Evolutionary conservation across 2,797 vertebrate genomes (phyloP), one percentile per base, ranked within the genome.

Genomic region (Anolis apletophallus): DNA sequence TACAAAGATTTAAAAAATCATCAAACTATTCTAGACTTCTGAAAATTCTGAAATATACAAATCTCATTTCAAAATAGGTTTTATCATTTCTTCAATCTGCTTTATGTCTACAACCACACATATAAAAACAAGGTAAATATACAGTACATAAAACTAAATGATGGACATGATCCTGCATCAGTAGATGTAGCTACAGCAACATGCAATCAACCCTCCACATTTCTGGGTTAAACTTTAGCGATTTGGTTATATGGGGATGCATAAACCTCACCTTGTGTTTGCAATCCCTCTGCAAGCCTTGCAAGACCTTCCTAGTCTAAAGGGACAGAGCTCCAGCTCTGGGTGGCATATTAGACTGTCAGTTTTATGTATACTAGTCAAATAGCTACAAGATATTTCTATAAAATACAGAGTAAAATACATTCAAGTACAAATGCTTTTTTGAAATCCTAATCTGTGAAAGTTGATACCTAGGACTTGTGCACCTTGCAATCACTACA

Each of bases 301-400:
- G 40, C 40, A 40, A 40, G 40, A 40, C 40, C 40, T 40, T 40
- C 40, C 40, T 40, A 5, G 40, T 40, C 40, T 40, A 40, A 40
- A 40, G 40, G 40, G 40, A 5, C 40, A 40, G 40, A 40, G 40
- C 40, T 40, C 40, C 40, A 40, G 40, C n/a, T n/a, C n/a, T n/a
- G n/a, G n/a, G n/a, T n/a, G n/a, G n/a, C n/a, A n/a, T n/a, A n/a
- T n/a, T n/a, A n/a, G n/a, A 87, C 91, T 94, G 91, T 92, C 90
- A 93, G 85, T 93, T 94, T n/a, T 94, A 83, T 94, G 86, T 93
- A 85, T 92, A 91, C 87, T 86, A 92, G 50, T 46, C 34, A 88
- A 95, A 87, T 11, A 92, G 86, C 81, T 88, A 85, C 91, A 72
- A 93, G 88, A 69, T 89, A 82, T 88, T 93, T 88, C 71, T 91